Evolutionary conservation across 2,113 vertebrate genomes (phyloP), one percentile per base, ranked within the genome.

Genomic region (Hemicordylus capensis): DNA sequence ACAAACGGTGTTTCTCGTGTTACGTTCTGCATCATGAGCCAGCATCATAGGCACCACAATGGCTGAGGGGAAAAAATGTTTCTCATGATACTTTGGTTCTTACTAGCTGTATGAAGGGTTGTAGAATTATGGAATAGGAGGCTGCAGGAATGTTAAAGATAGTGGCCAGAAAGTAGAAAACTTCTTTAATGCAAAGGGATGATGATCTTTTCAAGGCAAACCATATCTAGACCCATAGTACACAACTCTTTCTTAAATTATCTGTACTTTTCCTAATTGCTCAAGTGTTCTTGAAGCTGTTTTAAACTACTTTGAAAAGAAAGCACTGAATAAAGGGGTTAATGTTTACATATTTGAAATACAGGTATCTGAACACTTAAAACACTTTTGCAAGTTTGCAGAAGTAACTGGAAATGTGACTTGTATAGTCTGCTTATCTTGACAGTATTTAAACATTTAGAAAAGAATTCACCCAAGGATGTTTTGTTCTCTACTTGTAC

Each of bases 1-100:
- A 69, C 61, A n/a, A 84, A 34, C 90, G 85, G 90, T 63, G 56
- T 88, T 90, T 89, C 90, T 89, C 92, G 80, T 80, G 83, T 79
- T 64, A 81, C 42, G 79, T 92, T 77, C 88, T 79, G 20, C 76
- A 59, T 69, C 5, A 64, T 81, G 84, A 87, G 0, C 76, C 80
- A 82, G 84, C 17, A 1, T 87, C 67, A 79, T 76, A 81, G 76
- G 78, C 89, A 75, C 76, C 58, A 81, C 0, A 79, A 24, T 42
- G 28, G 15, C 26, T 79, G 51, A 24, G 11, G 6, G 48, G 17
- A 39, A n/a, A 63, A 20, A 63, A 73, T 31, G 17, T 63, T 59
- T 37, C 42, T 80, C 15, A 10, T 80, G 46, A 56, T 56, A 20
- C 6, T 76, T 76, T 67, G 48, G 26, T 48, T 14, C 73, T 63